Percentiles rank a stretch among this genome's conserved stretches.
phyloP scores from a whole-genome alignment of 2,888 invertebrate species.

The Amblyjoppa fuscipennis region DNA sequence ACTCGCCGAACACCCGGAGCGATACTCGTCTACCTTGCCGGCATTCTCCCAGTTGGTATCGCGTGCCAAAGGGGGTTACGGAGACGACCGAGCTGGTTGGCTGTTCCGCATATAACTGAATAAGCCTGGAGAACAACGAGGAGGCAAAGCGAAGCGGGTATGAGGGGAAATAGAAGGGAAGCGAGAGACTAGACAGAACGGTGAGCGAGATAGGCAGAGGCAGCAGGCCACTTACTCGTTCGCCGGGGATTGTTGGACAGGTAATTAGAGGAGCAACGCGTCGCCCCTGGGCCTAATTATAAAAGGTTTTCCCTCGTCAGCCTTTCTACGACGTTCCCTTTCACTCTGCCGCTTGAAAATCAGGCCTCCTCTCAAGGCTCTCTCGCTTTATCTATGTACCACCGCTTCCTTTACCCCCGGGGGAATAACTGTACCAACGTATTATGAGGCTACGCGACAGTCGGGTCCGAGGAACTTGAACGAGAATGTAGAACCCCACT shows the following conservation, averaged over 20 bases:
- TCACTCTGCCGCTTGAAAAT: slow-evolving; percentile 55
- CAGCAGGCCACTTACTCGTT: slow-evolving; percentile 80
- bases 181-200: slow-evolving; percentile 42
- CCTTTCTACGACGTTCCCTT: slow-evolving; percentile 61
- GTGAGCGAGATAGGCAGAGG: slow-evolving; percentile 61
- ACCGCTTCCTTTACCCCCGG: slow-evolving; percentile 23
- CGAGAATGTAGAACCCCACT: slow-evolving; percentile 8
- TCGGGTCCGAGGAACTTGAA: slow-evolving; percentile 18
- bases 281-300: slow-evolving; percentile 84
- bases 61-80: slow-evolving; percentile 43
- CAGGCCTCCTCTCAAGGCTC: slow-evolving; percentile 59
- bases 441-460: slow-evolving; percentile 46
- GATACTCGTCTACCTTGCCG: slow-evolving; percentile 15
- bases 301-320: slow-evolving; percentile 74
- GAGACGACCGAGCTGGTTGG: slow-evolving; percentile 46
- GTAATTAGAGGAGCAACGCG: slow-evolving; percentile 84
- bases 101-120: slow-evolving; percentile 65
- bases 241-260: slow-evolving; percentile 82
- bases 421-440: slow-evolving; percentile 54
- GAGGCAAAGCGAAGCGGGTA: slow-evolving; percentile 44
- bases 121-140: slow-evolving; percentile 66
- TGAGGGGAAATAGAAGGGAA: slow-evolving; percentile 23
- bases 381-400: slow-evolving; percentile 55
- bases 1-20: slow-evolving; percentile 42
- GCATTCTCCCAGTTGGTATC: slow-evolving; percentile 16